Base-by-base conservation (phyloP, 1,140 invertebrate genomes). In the Cyclina sinensis region DNA sequence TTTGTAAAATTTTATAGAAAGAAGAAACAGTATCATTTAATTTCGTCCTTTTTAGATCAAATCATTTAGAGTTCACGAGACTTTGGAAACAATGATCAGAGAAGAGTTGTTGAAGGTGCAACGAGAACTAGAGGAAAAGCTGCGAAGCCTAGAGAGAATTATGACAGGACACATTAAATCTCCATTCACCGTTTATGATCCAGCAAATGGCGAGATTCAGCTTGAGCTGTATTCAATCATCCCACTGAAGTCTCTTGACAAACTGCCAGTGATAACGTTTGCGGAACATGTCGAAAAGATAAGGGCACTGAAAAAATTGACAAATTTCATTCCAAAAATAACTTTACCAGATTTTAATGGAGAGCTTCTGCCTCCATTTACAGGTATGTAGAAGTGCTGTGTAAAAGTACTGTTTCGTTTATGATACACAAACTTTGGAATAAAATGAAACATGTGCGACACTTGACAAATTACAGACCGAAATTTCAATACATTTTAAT, bases 171-270 rank as follows among this genome's bases (percentile, higher is more conserved):
- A 93, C 14, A 78, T 92, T 30, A 91, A 91, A 57, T 91, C 90
- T 30, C 92, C 95, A 32, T 89, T 96, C 43, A 94, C 98, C 91
- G 96, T 98, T 37, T 98, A 98, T 94, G 97, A 98, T 94, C 97
- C 98, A 0, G 96, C 97, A 35, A 96, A 97, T 48, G 98, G 98
- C 7, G 95, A 97, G 46, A 97, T 98, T 88, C 96, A 97, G 80
- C 94, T 98, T 24, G 98, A 98, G 93, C 97, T 98, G 91, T 98
- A 98, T 92, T 95, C 98, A 27, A 98, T 98, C 0, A 97, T 98
- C 96, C 97, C 98, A 0, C 98, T 98, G 97, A 97, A 98, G 93
- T 97, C 98, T 0, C 98, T 99, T 93, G 98, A 98, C 93, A 97
- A 98, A 91, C 98, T 97, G 0, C 98, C 98, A 9, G 76, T 86